Evolutionary conservation across 1,140 invertebrate species (phyloP), one percentile per base, ranked within the genome.

Genomic region (Aphaenogaster ashmeadi): DNA sequence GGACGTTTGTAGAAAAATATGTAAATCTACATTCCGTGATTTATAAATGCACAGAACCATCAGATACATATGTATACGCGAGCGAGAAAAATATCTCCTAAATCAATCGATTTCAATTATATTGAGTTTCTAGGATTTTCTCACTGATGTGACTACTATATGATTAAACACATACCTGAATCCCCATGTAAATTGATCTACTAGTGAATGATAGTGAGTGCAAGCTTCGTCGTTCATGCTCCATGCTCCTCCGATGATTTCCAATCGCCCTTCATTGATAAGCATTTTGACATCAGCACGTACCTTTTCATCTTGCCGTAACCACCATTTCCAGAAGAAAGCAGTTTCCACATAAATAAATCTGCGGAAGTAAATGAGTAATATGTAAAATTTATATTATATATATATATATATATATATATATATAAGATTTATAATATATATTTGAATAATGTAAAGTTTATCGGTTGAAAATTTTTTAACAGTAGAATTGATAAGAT

Each of bases 161-260:
- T 72, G 0, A 62, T 33, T 36, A 18, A 78, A 13, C 33, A n/a
- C 21, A 52, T 92, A 98, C 97, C 96, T 97, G 47, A 98, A 95
- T 13, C 97, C 97, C 96, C 97, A 97, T 9, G 97, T 97, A 93
- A 99, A 99, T 94, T 99, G 99, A 95, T 99, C 99, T 44, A 99
- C 97, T 13, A 98, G 97, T 64, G 98, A 98, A 88, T 98, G 98
- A 94, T 99, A 99, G 93, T 99, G 98, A 0, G 98, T 97, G 0
- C 97, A 96, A 0, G 98, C 99, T 93, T 99, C 99, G 93, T 99
- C 99, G 94, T 99, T 99, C 98, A 99, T 99, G 81, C 97, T 97
- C 98, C 98, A 99, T 0, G 97, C 97, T 0, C 98, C 98, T 3
- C 97, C 97, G 8, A 97, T 98, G 87, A 99, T 98, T 96, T 99